Conservation (phyloP, 2,888 invertebrate genomes). For the Volucella bombylans region DNA sequence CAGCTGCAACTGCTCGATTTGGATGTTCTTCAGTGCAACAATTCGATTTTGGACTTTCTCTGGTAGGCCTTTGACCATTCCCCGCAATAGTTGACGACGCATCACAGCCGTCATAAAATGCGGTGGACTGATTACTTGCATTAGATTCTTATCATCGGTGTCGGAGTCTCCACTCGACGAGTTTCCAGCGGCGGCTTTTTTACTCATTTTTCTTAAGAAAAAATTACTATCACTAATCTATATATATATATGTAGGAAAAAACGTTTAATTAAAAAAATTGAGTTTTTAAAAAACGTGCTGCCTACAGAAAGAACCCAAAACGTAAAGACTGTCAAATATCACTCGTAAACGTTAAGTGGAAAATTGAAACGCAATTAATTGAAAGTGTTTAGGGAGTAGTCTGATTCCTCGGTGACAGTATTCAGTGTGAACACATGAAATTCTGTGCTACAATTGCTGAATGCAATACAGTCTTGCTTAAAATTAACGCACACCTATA, state of each 20-base stretch:
- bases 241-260: constrained; percentile 41
- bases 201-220: constrained; percentile 54
- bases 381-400: constrained; percentile 29
- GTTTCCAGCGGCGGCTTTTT: constrained; percentile 47
- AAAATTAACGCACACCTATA: too few relatives aligned
- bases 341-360: constrained; percentile 49
- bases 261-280: constrained; percentile 63
- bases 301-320: constrained; percentile 63
- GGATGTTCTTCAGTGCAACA: constrained; percentile 94
- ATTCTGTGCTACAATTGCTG: too few relatives aligned
- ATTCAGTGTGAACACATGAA: constrained; percentile 6
- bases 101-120: constrained; percentile 79
- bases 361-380: constrained; percentile 51
- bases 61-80: constrained; percentile 81
- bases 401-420: not conserved
- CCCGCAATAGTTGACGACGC: constrained; percentile 81
- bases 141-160: constrained; percentile 58
- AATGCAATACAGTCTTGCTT: too few relatives aligned
- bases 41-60: constrained; percentile 89
- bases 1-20: constrained; percentile 91
- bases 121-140: constrained; percentile 36
- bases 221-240: constrained; percentile 13
- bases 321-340: constrained; percentile 69
- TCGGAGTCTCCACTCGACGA: constrained; percentile 61
- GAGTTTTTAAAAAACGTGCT: constrained; percentile 66